A percentile compares a stretch with the other conserved stretches of the same genome.
Evolutionary conservation across 1,140 invertebrate species (phyloP).

Genomic region (Galendromus occidentalis): DNA sequence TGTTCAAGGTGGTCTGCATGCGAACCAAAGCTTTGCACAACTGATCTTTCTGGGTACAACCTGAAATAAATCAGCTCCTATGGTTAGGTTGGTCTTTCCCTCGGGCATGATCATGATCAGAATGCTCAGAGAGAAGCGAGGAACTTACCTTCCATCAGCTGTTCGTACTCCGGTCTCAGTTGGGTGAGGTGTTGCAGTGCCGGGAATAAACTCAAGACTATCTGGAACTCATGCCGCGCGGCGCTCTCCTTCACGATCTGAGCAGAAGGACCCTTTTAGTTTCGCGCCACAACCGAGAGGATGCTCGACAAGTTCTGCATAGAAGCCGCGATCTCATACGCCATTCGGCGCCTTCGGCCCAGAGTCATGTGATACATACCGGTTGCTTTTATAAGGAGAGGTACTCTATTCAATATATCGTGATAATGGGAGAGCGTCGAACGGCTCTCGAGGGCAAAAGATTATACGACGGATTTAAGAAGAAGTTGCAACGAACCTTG

Average conservation of each 20-base stretch:
- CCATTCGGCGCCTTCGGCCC: too few species aligned
- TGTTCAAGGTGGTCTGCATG: slow-evolving; percentile 35
- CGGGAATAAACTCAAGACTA: slow-evolving; percentile 62
- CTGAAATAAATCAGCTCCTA: not conserved
- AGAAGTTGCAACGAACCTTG: slow-evolving; percentile 2
- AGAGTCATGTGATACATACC: too few species aligned
- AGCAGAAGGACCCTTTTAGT: too few species aligned
- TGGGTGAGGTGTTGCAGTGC: slow-evolving; percentile 58
- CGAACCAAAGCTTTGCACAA: slow-evolving; percentile 6
- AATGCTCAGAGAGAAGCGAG: slow-evolving; percentile 39
- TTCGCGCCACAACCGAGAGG: too few species aligned
- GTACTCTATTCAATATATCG: not conserved
- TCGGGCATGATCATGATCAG: not conserved
- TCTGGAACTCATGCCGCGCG: slow-evolving; percentile 53
- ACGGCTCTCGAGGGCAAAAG: too few species aligned
- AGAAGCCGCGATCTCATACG: too few species aligned
- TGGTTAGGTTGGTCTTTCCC: slow-evolving; percentile 8
- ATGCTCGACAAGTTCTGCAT: too few species aligned
- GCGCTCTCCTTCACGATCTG: slow-evolving; percentile 43
- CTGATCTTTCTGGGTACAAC: not conserved
- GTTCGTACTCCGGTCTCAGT: slow-evolving; percentile 62
- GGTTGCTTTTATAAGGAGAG: not conserved
- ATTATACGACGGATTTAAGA: too few species aligned
- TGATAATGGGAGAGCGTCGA: too few species aligned
- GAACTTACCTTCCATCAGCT: slow-evolving; percentile 41